Evolutionary conservation across 2,113 vertebrate genomes (phyloP), one percentile per base, ranked within the genome.

Genomic region (Petrocephalus microphthalmus): DNA sequence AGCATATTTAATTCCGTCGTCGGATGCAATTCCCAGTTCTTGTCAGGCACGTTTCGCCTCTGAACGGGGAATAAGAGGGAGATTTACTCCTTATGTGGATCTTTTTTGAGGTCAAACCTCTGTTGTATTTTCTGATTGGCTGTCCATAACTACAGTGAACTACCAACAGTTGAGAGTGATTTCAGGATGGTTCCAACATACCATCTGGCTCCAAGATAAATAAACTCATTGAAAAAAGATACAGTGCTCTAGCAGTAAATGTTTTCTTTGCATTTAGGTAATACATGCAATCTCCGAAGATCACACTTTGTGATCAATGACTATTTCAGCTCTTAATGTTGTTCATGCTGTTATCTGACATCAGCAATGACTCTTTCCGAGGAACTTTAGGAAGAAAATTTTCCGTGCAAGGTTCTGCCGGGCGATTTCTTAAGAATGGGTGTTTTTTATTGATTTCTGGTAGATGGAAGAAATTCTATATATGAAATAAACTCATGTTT

Each of bases 1-100:
- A 42, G 71, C 83, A 85, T 85, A 85, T 78, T 88, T 88, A 88
- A 53, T 54, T 85, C n/a, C n/a, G 29, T 7, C 15, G 19, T 29
- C 52, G 52, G n/a, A 45, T 83, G 81, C 81, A 83, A 83, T 49
- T 49, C 42, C 81, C 81, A 83, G n/a, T 85, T 56, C 84, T 54
- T 33, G 51, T 85, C 84, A 85, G 13, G 51, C 84, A 29, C 29
- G 29, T 54, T 54, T 56, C 56, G 52, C 20, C 52, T 49, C 49
- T 51, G 52, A 25, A 53, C 53, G 25, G 47, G 84, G 25, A 85
- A 85, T 29, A 85, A 54, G 84, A 54, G 51, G 22, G 51, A 33
- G 25, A 7, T 85, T 54, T 56, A 54, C 49, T 19, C 29, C 52
- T 54, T 54, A 54, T 85, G 45, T 22, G 37, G 45, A 83, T 49